Conservation (phyloP, 2,797 vertebrate species). For the Squalus acanthias region DNA sequence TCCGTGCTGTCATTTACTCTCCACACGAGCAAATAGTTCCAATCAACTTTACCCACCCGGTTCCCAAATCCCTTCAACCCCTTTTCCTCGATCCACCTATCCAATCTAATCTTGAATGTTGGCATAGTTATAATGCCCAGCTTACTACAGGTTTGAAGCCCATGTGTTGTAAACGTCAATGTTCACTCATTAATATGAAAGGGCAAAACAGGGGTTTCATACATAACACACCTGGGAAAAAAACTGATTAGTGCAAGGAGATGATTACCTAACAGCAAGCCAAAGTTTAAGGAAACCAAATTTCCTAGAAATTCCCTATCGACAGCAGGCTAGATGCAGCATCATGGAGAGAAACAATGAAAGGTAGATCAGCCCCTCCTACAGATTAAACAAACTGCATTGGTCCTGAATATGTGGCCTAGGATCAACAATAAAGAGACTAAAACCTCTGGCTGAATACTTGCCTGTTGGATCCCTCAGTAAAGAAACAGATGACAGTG, state of each 20-base stretch:
- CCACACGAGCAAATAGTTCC: neutral
- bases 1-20: neutral
- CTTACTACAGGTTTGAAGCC: neutral
- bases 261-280: neutral
- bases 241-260: neutral
- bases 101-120: neutral
- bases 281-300: neutral
- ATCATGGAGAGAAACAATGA: neutral
- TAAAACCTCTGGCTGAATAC: neutral
- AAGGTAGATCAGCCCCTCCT: neutral
- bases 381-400: neutral
- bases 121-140: neutral
- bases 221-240: neutral
- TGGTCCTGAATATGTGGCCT: neutral
- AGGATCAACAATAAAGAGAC: neutral
- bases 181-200: neutral
- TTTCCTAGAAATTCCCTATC: neutral
- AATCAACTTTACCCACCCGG: neutral
- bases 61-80: neutral
- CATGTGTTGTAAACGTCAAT: neutral
- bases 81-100: neutral
- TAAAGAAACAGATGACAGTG: neutral
- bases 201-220: neutral
- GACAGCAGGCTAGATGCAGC: neutral
- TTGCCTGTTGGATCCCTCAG: neutral